A percentile compares a stretch with the other conserved stretches of the same genome.
Evolutionary conservation across 2,888 invertebrate genomes (phyloP).

Genomic region (Sialis fuliginosa): DNA sequence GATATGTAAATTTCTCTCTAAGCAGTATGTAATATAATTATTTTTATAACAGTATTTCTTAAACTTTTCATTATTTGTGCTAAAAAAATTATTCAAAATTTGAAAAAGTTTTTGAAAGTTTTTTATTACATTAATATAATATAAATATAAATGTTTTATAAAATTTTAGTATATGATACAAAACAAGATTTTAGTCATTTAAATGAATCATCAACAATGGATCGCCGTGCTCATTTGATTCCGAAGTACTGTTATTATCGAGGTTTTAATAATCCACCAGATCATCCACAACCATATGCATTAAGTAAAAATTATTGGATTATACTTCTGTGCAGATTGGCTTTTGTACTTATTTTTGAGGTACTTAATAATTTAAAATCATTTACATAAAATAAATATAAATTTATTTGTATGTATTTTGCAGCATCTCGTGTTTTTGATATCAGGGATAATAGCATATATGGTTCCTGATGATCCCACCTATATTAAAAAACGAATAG

Average conservation of each 20-base stretch:
- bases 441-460: slow-evolving; percentile 41
- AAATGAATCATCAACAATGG: neutral
- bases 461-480: slow-evolving; percentile 37
- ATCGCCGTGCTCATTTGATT: slow-evolving; percentile 3
- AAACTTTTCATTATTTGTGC: too few relatives aligned
- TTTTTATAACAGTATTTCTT: neutral
- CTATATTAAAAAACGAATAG: neutral
- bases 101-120: too few relatives aligned
- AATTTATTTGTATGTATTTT: slow-evolving; percentile 7
- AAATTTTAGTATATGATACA: too few relatives aligned
- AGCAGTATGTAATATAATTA: slow-evolving; percentile 14
- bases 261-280: slow-evolving; percentile 20
- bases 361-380: slow-evolving; percentile 18
- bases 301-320: slow-evolving; percentile 34
- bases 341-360: slow-evolving; percentile 42
- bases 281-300: slow-evolving; percentile 17
- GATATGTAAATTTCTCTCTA: slow-evolving; percentile 14
- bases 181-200: neutral
- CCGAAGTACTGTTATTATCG: slow-evolving; percentile 20
- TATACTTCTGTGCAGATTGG: slow-evolving; percentile 33
- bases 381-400: neutral
- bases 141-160: too few relatives aligned
- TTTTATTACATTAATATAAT: too few relatives aligned
- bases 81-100: too few relatives aligned
- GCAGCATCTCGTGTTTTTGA: slow-evolving; percentile 35